Evolutionary conservation across 1,140 invertebrate species (phyloP).

Genomic region (Ylistrum balloti): DNA sequence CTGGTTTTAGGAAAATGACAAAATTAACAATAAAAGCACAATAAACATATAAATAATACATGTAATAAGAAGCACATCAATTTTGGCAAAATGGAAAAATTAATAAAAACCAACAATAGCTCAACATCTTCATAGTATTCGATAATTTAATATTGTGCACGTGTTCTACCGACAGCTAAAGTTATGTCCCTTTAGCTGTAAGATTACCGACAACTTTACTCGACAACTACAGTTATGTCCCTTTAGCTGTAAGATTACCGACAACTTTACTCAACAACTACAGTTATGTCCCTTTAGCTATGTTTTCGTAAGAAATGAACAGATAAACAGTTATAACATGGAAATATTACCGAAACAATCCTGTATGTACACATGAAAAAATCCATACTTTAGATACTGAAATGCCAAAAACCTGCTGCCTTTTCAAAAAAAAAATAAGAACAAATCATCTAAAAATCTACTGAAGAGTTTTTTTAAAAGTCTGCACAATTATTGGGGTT

Average conservation of each 20-base stretch:
- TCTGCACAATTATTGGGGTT: background rate
- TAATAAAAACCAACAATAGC: background rate
- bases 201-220: background rate
- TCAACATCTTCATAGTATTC: background rate
- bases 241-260: background rate
- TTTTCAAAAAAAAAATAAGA: background rate
- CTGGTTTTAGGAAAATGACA: background rate
- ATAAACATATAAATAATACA: conserved; percentile 15
- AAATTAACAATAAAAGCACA: conserved; percentile 11
- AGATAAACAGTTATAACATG: too few relatives aligned
- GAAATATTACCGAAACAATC: background rate
- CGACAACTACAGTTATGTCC: background rate
- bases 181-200: background rate
- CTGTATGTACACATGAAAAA: background rate
- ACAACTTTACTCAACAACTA: background rate
- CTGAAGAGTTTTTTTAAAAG: background rate
- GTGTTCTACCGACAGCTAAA: background rate
- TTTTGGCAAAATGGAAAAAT: conserved; percentile 37
- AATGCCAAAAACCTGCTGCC: background rate
- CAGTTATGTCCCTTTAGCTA: conserved; percentile 14
- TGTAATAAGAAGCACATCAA: conserved; percentile 27
- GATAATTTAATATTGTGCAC: background rate
- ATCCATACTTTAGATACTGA: background rate
- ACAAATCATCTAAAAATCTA: background rate
- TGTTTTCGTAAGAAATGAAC: too few relatives aligned